Base-by-base conservation (phyloP, 2,113 vertebrate species). In the Thymallus thymallus region DNA sequence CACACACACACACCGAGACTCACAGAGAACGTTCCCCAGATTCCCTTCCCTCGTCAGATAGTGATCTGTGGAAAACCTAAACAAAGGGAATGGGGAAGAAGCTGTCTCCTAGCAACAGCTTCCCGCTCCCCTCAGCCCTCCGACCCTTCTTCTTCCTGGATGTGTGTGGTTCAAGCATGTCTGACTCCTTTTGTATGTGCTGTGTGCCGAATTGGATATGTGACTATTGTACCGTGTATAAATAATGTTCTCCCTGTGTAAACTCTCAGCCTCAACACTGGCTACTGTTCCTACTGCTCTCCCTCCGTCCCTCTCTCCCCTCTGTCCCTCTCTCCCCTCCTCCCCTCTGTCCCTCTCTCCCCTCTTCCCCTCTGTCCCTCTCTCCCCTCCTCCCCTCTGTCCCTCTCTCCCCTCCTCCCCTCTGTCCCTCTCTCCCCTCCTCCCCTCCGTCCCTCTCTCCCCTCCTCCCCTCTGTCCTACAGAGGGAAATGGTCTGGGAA, bases 51-150 rank as follows among this genome's bases (percentile, higher is more conserved):
- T 69, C 32, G 61, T 68, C 58, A 73, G 55, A 5, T 4, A 46
- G 61, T 69, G 65, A 63, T 84, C 76, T 83, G 30, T 76, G 69
- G 12, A 73, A 83, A 83, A 56, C 68, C 63, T 26, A 82, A 87
- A 88, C 84, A 89, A 88, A 89, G 82, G 79, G 62, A 81, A 84
- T 77, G 67, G 75, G 75, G 82, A 81, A 29, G 80, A 64, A 71
- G 68, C 4, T 46, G 89, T 91, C 79, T 89, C 90, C 87, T 91
- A 91, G 90, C 90, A 91, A 91, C 90, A 88, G 84, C 85, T 82
- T 85, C 80, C 68, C 48, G 14, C 14, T 16, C 16, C 81, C 63
- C 69, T 74, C 72, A 3, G 29, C 51, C n/a, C 16, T 46, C 72
- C 76, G 61, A 72, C 46, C 66, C 70, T 67, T 63, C 20, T 69